Evolutionary conservation across 2,797 vertebrate genomes (phyloP).

Genomic region (Parauchenoglanis ngamensis): DNA sequence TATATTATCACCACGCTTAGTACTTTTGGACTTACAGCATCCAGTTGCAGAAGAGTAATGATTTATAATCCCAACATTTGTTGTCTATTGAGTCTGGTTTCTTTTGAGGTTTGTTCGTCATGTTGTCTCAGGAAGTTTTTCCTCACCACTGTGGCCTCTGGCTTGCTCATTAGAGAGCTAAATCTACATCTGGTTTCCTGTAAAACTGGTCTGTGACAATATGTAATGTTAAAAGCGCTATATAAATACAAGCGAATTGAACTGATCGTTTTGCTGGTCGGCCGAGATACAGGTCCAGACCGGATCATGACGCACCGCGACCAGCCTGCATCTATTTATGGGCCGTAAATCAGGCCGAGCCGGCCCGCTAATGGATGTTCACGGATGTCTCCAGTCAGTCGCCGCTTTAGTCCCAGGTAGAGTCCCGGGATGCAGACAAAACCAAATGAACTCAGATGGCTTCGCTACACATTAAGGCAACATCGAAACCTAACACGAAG

Average conservation of each 20-base stretch:
- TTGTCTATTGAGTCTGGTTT: neutral
- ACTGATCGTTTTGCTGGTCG: neutral
- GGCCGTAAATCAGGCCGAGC: neutral
- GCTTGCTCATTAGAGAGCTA: neutral
- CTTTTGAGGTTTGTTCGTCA: neutral
- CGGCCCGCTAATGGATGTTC: neutral
- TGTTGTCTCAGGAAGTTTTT: neutral
- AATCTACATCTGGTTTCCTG: conserved; percentile 4
- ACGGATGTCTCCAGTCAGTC: conserved; percentile 2
- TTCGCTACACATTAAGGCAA: conserved; percentile 32
- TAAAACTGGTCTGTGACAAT: neutral
- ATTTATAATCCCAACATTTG: neutral
- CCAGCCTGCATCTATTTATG: neutral
- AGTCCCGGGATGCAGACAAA: neutral
- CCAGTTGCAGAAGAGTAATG: neutral
- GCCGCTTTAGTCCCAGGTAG: neutral
- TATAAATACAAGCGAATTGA: neutral
- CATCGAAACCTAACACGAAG: conserved; percentile 6
- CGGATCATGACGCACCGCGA: neutral
- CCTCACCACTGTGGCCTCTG: neutral
- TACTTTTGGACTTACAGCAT: neutral
- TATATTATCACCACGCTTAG: neutral
- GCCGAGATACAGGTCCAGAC: neutral
- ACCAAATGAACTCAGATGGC: neutral
- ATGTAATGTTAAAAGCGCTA: neutral